Conservation (phyloP, 2,797 vertebrate genomes). For the Limnodromus scolopaceus region DNA sequence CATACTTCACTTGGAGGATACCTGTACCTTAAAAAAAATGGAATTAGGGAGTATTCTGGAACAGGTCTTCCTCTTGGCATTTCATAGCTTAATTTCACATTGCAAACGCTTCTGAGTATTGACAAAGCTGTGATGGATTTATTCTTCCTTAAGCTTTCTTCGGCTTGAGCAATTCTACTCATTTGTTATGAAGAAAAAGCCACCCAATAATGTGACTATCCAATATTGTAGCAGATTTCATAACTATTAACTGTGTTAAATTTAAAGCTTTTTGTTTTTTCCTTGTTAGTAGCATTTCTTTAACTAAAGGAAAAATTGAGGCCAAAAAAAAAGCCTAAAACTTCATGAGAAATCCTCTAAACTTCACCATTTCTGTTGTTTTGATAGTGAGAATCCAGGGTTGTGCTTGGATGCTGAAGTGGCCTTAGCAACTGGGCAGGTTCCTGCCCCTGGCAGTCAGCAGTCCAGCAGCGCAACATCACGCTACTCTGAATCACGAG, state of each 20-base stretch:
- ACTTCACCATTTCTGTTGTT: slow-evolving; percentile 37
- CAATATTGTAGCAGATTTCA: background rate
- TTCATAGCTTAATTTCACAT: background rate
- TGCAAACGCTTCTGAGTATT: background rate
- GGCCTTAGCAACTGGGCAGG: slow-evolving; percentile 79
- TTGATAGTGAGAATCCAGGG: slow-evolving; percentile 76
- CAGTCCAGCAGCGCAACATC: slow-evolving; percentile 82
- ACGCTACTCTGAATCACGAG: slow-evolving; percentile 82
- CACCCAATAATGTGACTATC: background rate
- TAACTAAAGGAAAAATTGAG: background rate
- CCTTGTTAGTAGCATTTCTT: background rate
- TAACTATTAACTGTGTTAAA: background rate
- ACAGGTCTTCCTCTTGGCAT: background rate
- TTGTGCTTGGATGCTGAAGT: slow-evolving; percentile 80
- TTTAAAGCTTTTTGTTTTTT: background rate
- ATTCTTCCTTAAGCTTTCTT: background rate
- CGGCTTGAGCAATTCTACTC: background rate
- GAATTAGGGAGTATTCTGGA: background rate
- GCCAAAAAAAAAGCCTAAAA: background rate
- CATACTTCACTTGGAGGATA: background rate
- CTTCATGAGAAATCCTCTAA: background rate
- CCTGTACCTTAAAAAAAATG: background rate
- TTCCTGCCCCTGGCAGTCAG: slow-evolving; percentile 75
- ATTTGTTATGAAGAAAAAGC: background rate
- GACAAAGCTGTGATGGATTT: background rate